Base-by-base conservation (phyloP, 1,140 invertebrate species). In the Drosophila equinoxialis region DNA sequence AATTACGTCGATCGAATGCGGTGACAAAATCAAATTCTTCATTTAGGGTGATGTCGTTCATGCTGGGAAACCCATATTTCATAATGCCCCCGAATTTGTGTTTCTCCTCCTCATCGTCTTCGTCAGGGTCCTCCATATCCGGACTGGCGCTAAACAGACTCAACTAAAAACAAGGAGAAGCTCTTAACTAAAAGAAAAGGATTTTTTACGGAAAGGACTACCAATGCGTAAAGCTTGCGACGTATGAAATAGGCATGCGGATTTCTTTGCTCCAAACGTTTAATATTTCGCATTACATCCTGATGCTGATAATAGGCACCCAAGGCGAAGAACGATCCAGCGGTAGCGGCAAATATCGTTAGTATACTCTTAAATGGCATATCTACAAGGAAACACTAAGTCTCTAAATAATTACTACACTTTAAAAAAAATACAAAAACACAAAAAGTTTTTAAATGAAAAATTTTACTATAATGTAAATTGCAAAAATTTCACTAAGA, bases 21-120 rank as follows among this genome's bases (percentile, higher is more conserved):
- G 99, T 91, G 42, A 99, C 96, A 93, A 95, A 99, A 93, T 72
- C 72, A 37, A 67, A 85, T 6, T 65, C 96, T 86, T 98, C 96
- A 90, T 95, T 97, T 0, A 97, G 96, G 81, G 96, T 94, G 0
- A 99, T 93, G 87, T 97, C 96, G 78, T 98, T 97, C 71, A 98
- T 93, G 71, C 97, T 94, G 14, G 98, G 98, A 92, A 98, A 99
- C 1, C 98, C 98, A 93, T 96, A 98, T 92, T 96, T 96, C 96
- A 97, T 97, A 84, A 98, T 97, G 7, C 67, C 54, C 23, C 77
- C 77, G 68, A 87, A 60, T 55, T 79, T 74, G 41, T 87, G 76
- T 1, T 61, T 35, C 3, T 60, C 35, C 4, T 39, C 62, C 1
- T 39, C 35, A 2, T 6, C n/a, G 0, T 61, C 39, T 7, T 58